These are phyloP conservation scores for Caenorhabditis uteleia DNA, from an alignment of 2,888 invertebrate species.

Conservation along the genomic window DNA sequence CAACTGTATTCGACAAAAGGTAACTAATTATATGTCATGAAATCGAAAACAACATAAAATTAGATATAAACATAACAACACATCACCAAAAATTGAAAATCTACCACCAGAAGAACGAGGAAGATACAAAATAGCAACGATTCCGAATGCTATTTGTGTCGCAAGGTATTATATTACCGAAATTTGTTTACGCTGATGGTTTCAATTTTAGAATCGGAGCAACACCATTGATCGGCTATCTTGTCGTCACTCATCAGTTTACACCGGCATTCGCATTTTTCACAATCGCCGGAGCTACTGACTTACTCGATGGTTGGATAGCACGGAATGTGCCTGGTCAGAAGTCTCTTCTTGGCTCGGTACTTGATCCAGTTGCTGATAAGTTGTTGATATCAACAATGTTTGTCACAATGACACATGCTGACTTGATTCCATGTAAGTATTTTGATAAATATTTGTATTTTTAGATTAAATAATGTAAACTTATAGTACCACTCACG, in stretches of 20 bases:
- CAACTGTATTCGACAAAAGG: no score
- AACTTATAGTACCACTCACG: slow-evolving; percentile 74
- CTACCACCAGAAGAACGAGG: slow-evolving; percentile 64
- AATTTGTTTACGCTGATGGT: background rate
- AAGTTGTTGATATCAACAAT: slow-evolving; percentile 89
- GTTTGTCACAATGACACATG: slow-evolving; percentile 85
- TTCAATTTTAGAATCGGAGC: slow-evolving; percentile 77
- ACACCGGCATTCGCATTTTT: slow-evolving; percentile 82
- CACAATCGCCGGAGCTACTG: slow-evolving; percentile 86
- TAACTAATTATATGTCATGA: background rate
- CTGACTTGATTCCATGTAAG: slow-evolving; percentile 81
- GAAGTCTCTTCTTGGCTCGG: slow-evolving; percentile 89
- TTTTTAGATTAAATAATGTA: slow-evolving; percentile 8
- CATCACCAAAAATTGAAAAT: background rate
- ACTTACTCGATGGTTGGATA: slow-evolving; percentile 87
- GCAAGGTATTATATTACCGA: slow-evolving; percentile 70
- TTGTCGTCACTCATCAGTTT: slow-evolving; percentile 84
- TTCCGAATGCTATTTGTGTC: slow-evolving; percentile 89
- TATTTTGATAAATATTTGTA: slow-evolving; percentile 6
- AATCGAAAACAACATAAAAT: background rate
- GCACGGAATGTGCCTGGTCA: slow-evolving; percentile 90
- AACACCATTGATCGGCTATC: slow-evolving; percentile 87
- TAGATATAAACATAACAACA: background rate
- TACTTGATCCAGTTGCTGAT: slow-evolving; percentile 94
- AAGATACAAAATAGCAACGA: slow-evolving; percentile 87